A percentile compares a stretch with the other conserved stretches of the same genome.
phyloP scores from a whole-genome alignment of 2,888 invertebrate species.

The Patella depressa region DNA sequence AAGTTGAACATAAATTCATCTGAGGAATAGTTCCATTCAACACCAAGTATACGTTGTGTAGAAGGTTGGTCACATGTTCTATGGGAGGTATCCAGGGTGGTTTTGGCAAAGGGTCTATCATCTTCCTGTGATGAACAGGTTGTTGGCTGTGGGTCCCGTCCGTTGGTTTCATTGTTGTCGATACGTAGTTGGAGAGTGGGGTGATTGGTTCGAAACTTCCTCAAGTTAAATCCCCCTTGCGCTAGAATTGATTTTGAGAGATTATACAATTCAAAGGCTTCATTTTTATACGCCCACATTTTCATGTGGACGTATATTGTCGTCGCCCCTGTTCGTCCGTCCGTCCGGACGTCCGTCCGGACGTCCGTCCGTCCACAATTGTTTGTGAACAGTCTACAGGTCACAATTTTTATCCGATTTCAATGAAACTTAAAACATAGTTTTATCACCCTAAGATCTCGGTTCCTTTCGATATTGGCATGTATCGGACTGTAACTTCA shows the following conservation, averaged over 20 bases:
- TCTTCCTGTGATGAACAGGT: background rate
- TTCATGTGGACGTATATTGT: no score
- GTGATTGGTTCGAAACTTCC: background rate
- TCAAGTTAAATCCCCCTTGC: background rate
- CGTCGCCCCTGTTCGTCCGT: no score
- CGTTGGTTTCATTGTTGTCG: background rate
- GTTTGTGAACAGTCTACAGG: no score
- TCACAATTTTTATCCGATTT: no score
- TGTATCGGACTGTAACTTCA: no score
- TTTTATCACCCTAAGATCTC: no score
- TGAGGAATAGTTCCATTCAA: background rate
- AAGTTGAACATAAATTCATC: constrained; percentile 2
- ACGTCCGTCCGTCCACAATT: no score
- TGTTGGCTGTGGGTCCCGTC: background rate
- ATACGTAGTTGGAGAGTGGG: background rate
- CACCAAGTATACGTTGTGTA: background rate
- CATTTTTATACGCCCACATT: no score
- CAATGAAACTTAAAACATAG: no score
- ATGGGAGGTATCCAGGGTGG: background rate
- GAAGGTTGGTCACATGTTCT: background rate
- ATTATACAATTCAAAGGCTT: background rate
- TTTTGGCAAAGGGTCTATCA: background rate
- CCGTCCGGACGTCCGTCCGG: no score
- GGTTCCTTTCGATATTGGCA: no score
- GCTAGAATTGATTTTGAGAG: background rate